A percentile compares a stretch with the other conserved stretches of the same genome.
phyloP scores from a whole-genome alignment of 2,888 invertebrate species.

The Chrysomela aeneicollis region DNA sequence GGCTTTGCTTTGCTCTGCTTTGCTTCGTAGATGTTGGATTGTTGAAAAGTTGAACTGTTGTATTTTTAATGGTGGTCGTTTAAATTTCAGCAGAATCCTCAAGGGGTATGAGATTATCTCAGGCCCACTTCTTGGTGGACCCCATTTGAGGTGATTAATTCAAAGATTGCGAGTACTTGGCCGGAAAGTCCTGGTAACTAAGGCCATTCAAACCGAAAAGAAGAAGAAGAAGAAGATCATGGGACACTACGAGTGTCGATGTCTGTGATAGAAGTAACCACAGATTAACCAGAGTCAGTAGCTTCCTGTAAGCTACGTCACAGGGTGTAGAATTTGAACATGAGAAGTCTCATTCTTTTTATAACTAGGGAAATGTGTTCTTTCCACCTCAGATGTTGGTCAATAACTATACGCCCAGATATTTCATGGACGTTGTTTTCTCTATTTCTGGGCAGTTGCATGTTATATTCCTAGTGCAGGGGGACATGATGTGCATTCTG shows the following conservation, averaged over 20 bases:
- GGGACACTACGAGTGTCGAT: too few relatives aligned
- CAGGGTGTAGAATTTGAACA: background rate
- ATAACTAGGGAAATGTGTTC: background rate
- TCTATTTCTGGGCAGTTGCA: slow-evolving; percentile 4
- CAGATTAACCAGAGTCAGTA: too few relatives aligned
- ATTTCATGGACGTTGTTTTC: background rate
- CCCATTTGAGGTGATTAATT: background rate
- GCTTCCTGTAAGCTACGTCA: too few relatives aligned
- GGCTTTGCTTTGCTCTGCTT: background rate
- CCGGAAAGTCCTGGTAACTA: background rate
- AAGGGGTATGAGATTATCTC: background rate
- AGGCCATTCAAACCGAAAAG: background rate
- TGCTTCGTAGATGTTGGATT: background rate
- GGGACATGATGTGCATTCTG: background rate
- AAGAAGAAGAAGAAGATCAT: background rate
- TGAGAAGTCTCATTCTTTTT: background rate
- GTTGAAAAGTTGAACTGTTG: background rate
- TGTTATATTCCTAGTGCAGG: background rate
- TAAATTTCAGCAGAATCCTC: background rate
- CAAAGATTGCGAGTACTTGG: background rate
- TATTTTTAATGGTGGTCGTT: too few relatives aligned
- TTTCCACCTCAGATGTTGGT: too few relatives aligned
- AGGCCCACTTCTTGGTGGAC: background rate
- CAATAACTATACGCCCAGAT: background rate
- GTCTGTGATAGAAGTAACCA: too few relatives aligned